Percentiles rank a stretch among this genome's conserved stretches.
Evolutionary conservation across 2,888 invertebrate species (phyloP).

Genomic region (Prenolepis imparis): DNA sequence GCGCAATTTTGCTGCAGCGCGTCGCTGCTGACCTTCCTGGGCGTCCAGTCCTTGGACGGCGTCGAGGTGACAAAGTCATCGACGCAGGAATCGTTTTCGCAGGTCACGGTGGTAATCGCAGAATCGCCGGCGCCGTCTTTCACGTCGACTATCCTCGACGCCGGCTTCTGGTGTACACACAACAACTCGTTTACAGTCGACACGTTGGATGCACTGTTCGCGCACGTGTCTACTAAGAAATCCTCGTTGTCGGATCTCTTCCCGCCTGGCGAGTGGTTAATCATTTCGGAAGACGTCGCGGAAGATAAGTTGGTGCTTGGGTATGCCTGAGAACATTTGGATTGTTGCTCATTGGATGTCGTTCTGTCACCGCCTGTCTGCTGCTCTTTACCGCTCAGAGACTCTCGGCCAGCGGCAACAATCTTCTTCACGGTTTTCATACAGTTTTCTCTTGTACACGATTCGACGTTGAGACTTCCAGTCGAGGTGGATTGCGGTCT

Average conservation of each 20-base stretch:
- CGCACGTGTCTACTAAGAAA: conserved; percentile 20
- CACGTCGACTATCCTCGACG: conserved; percentile 25
- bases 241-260: conserved; percentile 54
- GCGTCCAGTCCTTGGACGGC: conserved; percentile 73
- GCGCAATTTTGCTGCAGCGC: conserved; percentile 77
- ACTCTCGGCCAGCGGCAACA: conserved; percentile 42
- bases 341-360: conserved; percentile 35
- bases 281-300: conserved; percentile 60
- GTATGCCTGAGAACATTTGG: conserved; percentile 43
- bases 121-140: conserved; percentile 54
- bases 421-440: conserved; percentile 59
- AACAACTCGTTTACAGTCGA: conserved; percentile 27
- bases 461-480: conserved; percentile 56
- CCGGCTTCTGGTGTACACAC: conserved; percentile 55
- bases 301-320: conserved; percentile 45
- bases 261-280: conserved; percentile 29
- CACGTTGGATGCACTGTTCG: conserved; percentile 34
- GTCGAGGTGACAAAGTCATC: conserved; percentile 64
- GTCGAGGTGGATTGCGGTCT: conserved; percentile 64
- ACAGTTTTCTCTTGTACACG: conserved; percentile 44
- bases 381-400: conserved; percentile 56
- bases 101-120: conserved; percentile 27
- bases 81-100: conserved; percentile 60
- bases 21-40: conserved; percentile 64
- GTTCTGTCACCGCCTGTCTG: conserved; percentile 45